Evolutionary conservation across 2,888 invertebrate genomes (phyloP).

Genomic region (Calameuta pallipes): DNA sequence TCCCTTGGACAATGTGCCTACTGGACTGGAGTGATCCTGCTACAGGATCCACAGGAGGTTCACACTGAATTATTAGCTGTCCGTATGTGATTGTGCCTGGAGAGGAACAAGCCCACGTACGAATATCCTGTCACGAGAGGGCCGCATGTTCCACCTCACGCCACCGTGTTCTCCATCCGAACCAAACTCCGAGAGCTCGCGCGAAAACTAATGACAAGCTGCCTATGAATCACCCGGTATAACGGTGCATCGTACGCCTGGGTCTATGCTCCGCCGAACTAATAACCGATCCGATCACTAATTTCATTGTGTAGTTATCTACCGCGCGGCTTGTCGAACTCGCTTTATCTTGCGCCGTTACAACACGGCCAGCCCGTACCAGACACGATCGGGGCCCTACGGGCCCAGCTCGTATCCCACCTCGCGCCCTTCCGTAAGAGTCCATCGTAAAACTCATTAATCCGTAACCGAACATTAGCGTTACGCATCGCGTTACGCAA

Average conservation of each 20-base stretch:
- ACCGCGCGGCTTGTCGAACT: neutral
- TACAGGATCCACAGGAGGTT: neutral
- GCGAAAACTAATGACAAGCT: constrained; percentile 59
- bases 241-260: constrained; percentile 6
- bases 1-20: neutral
- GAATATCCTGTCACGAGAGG: constrained; percentile 60
- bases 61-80: constrained; percentile 49
- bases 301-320: constrained; percentile 38
- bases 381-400: neutral
- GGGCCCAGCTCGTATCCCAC: neutral
- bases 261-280: constrained; percentile 39
- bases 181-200: constrained; percentile 49
- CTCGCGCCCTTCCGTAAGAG: neutral
- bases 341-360: constrained; percentile 2
- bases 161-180: constrained; percentile 58
- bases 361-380: neutral
- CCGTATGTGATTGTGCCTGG: constrained; percentile 53
- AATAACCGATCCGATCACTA: constrained; percentile 58
- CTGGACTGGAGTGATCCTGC: neutral
- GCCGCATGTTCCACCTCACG: constrained; percentile 43
- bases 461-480: neutral
- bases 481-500: neutral
- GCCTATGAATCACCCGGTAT: constrained; percentile 59
- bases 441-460: neutral
- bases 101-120: constrained; percentile 55